Evolutionary conservation across 92 coral and sea anemone species (phyloP), one percentile per base, ranked within the genome.

Genomic region (Desmophyllum pertusum): DNA sequence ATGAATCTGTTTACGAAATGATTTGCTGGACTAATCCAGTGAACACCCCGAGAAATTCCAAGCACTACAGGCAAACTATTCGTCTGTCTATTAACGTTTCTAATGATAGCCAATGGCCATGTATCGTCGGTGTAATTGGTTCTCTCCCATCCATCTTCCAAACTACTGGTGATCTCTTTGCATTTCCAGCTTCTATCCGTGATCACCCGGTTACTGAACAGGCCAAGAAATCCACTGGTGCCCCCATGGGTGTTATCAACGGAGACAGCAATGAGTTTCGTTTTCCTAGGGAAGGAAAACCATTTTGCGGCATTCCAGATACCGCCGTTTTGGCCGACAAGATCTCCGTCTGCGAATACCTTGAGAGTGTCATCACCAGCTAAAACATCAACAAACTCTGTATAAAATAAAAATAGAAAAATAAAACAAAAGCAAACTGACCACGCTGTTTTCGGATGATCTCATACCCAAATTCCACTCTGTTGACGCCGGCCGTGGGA

Each of bases 101-200:
- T 68, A 7, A 39, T 6, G 13, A 14, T 18, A 37, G 73, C 40
- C 13, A 3, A 9, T 35, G 73, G 29, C 73, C 73, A 68, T 35
- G 73, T 4, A 10, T 35, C 40, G 25, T 68, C 73, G 29, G 23
- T 39, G n/a, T 23, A 68, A 5, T 68, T 23, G n/a, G 43, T 39
- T 39, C 18, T 10, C 29, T 17, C 45, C 73, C 73, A 68, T 36
- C 14, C 73, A 68, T 36, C 10, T 27, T 59, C 65, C 33, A 17
- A 42, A 10, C 0, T 11, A 36, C 10, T 36, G 3, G 23, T 3
- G 73, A 0, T 68, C 11, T 68, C 73, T 36, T 68, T 68, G 73
- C 73, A 68, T 68, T 68, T 68, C 73, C 73, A 68, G 73, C 45
- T 23, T 3, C 45, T 68, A 36, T 68, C 45, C 11, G 41, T 35